phyloP scores from a whole-genome alignment of 2,888 invertebrate genomes.

The Yponomeuta plumbellus region DNA sequence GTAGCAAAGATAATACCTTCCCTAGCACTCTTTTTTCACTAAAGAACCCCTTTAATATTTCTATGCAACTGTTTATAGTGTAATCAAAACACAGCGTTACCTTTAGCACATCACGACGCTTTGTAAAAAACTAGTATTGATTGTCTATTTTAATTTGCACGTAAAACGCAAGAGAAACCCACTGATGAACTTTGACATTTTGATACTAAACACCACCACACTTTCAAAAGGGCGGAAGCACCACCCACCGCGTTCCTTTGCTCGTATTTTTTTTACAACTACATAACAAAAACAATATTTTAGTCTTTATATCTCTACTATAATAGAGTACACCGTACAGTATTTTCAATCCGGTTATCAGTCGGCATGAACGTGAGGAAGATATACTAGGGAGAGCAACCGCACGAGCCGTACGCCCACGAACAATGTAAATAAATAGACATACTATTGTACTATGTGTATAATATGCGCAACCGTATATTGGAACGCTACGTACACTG shows the following conservation, averaged over 20 bases:
- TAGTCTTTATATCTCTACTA: background rate
- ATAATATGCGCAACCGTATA: conserved; percentile 39
- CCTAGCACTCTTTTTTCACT: too few species aligned
- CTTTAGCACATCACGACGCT: conserved; percentile 5
- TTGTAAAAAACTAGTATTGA: background rate
- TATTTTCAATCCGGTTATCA: too few species aligned
- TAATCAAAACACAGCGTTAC: background rate
- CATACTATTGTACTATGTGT: conserved; percentile 23
- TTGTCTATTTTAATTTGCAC: background rate
- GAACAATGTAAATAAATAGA: conserved; percentile 36
- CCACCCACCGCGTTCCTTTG: conserved; percentile 23
- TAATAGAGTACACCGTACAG: too few species aligned
- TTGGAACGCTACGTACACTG: conserved; percentile 46
- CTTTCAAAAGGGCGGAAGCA: conserved; percentile 46
- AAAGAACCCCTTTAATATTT: background rate
- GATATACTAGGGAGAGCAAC: too few species aligned
- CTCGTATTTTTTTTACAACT: background rate
- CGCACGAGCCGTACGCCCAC: background rate
- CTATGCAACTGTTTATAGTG: background rate
- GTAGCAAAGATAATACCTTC: too few species aligned
- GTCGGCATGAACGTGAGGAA: too few species aligned
- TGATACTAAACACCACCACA: conserved; percentile 34
- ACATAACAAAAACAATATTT: background rate
- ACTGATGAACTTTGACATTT: conserved; percentile 72
- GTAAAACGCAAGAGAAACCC: conserved; percentile 20